These are phyloP conservation scores for Drosophila ogumai DNA, from an alignment of 1,140 invertebrate genomes.

Conservation along the genomic window DNA sequence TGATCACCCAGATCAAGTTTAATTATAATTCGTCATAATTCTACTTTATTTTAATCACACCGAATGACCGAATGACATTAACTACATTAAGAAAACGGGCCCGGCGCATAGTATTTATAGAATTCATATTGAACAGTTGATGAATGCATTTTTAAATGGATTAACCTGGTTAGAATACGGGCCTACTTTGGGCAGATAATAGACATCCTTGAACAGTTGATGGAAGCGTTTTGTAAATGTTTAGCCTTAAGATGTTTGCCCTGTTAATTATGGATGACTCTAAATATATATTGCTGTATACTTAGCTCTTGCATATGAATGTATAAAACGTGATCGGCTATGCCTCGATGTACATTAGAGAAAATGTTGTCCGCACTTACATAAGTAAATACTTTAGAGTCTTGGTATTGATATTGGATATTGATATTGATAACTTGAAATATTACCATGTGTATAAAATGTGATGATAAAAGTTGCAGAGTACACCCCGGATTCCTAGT, in stretches of 20 bases:
- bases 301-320: constrained; percentile 30
- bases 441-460: constrained; percentile 27
- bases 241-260: constrained; percentile 52
- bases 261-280: constrained; percentile 40
- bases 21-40: background rate
- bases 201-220: constrained; percentile 7
- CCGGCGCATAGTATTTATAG: background rate
- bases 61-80: background rate
- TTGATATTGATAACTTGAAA: constrained; percentile 18
- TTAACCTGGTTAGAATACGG: background rate
- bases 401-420: constrained; percentile 17
- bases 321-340: constrained; percentile 41
- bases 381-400: constrained; percentile 14
- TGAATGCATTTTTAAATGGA: background rate
- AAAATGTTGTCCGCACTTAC: constrained; percentile 44
- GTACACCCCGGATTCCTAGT: constrained; percentile 31
- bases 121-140: background rate
- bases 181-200: constrained; percentile 1
- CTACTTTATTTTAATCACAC: background rate
- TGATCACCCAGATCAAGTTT: background rate
- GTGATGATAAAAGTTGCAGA: constrained; percentile 19
- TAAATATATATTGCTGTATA: constrained; percentile 36
- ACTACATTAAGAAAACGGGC: constrained; percentile 17
- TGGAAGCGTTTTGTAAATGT: constrained; percentile 57
- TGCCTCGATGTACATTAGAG: constrained; percentile 43